Evolutionary conservation across 1,140 invertebrate species (phyloP), one percentile per base, ranked within the genome.

Genomic region (Sitobion miscanthi): DNA sequence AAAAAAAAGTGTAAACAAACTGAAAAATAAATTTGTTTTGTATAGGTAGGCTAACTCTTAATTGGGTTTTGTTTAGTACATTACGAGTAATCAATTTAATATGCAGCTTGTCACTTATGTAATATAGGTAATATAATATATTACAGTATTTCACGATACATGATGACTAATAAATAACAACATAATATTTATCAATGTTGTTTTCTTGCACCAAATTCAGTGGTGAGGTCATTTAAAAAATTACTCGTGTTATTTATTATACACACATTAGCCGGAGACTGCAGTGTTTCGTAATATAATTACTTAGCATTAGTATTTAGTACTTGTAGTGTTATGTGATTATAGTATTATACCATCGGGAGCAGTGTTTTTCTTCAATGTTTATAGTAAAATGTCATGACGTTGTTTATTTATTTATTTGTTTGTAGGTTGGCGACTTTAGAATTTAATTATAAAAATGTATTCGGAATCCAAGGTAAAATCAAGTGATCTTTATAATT

Each of bases 161-260:
- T 14, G 49, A 88, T 88, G 87, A 88, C 87, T 88, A 88, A 88
- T 35, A 35, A 49, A 38, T 38, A 88, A 88, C 52, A 86, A 86
- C 21, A 85, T 85, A 85, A 45, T 85, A 57, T 38, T 57, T 35
- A 90, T 42, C 23, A 7, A 23, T 54, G 35, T 90, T 90, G 14
- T 54, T 90, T 90, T 57, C 88, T 90, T 25, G 88, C 52, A 35
- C 88, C 88, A 35, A 57, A 57, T 54, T 57, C 88, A 23, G 52
- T 38, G 52, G 25, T 90, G 88, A 57, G 88, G 52, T 90, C 88
- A 57, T 90, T 88, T 4, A 52, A 88, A 88, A 88, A 88, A 88
- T 88, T n/a, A 52, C 87, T 88, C 87, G 87, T 54, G 49, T 52
- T 88, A 52, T 88, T 88, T 88, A 88, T 49, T 52, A 25, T 88